Base-by-base conservation (phyloP, 2,888 invertebrate species). In the Trimorus sp. region DNA sequence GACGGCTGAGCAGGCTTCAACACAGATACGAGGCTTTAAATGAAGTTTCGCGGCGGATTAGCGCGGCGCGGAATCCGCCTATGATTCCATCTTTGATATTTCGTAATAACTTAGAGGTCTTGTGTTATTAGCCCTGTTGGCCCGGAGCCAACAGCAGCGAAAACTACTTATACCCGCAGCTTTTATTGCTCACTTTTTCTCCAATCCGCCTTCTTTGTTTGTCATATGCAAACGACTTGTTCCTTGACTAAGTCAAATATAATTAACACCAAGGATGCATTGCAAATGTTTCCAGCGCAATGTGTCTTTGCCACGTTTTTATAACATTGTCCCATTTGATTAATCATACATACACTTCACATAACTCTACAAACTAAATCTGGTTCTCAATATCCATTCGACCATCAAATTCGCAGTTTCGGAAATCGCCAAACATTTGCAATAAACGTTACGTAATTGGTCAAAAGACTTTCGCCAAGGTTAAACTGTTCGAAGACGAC, bases 81-180 rank as follows among this genome's bases (percentile, higher is more conserved):
- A 73, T 68, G 79, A 83, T 79, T 76, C 77, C 79, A 73, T 81
- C 74, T 79, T 79, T 73, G 80, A 79, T 82, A 87, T 89, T 87
- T 88, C 86, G 86, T 85, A 88, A 89, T 85, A 86, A 85, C 77
- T 84, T 73, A 73, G 69, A 45, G 62, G 79, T 66, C 73, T 65
- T 60, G 62, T 78, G 84, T 87, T 87, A 88, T 88, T 87, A 88
- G 85, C 84, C 74, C 49, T 59, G 60, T 84, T 88, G 88, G 88
- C 87, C 65, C 48, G 42, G 40, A 48, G 86, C 88, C 88, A 88
- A 84, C 16, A 15, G 45, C 71, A 62, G 58, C 73, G 54, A 75
- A 63, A 77, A 82, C 71, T 79, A 60, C 71, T 66, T 66, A 68
- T 74, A 70, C 71, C 15, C 48, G 40, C 49, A 51, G 40, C 53